Conservation (phyloP, 2,113 vertebrate genomes). For the Prunella himalayana region DNA sequence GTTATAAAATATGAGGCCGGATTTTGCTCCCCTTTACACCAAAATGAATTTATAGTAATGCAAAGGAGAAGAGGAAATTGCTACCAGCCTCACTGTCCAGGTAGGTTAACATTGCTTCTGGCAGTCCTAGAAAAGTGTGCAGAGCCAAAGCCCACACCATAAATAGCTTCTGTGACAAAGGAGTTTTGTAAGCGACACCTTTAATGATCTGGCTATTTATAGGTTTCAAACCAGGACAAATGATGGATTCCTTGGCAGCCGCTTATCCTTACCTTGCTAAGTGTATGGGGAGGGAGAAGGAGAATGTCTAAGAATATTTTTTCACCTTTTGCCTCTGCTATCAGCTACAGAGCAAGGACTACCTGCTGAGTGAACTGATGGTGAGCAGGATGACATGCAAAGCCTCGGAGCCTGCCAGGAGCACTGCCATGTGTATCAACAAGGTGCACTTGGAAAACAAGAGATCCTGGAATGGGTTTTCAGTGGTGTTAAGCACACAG, state of each 20-base stretch:
- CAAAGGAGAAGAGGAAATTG: not conserved
- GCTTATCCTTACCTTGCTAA: not conserved
- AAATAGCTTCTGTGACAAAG: slow-evolving; percentile 33
- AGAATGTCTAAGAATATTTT: not conserved
- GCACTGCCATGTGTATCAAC: accelerated
- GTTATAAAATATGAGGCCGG: not conserved
- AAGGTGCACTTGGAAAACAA: not conserved
- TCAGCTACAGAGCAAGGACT: not conserved
- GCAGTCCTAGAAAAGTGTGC: not conserved
- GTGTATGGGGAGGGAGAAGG: not conserved
- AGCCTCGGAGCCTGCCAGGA: not conserved
- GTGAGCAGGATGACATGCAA: not conserved
- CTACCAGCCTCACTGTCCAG: not conserved
- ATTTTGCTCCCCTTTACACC: not conserved
- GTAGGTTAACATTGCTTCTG: not conserved
- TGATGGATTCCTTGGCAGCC: not conserved
- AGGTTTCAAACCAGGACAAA: not conserved
- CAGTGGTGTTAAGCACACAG: not conserved
- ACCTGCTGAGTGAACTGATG: accelerated
- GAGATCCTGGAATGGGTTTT: not conserved
- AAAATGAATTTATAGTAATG: not conserved
- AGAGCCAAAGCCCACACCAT: not conserved
- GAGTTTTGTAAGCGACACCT: slow-evolving; percentile 5
- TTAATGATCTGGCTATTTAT: slow-evolving; percentile 33
- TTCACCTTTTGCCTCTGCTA: not conserved